These are phyloP conservation scores for Meghimatium bilineatum DNA, from an alignment of 2,888 invertebrate species.

Conservation along the genomic window DNA sequence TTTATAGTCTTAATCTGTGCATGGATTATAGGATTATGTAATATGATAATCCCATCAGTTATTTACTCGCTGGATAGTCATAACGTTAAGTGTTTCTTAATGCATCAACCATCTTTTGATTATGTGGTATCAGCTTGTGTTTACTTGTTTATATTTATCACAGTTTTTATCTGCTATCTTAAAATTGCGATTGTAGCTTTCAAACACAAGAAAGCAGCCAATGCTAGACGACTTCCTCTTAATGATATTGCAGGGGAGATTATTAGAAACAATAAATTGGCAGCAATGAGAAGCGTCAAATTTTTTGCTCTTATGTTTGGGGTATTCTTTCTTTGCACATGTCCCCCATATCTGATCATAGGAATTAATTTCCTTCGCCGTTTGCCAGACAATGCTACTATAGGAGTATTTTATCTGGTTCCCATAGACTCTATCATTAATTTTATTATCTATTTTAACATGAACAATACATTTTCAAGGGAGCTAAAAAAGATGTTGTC, in stretches of 20 bases:
- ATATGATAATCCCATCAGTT: neutral
- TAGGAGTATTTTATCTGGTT: neutral
- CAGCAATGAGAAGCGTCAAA: conserved; percentile 8
- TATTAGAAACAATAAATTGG: neutral
- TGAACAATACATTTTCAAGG: neutral
- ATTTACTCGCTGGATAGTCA: neutral
- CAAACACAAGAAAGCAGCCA: conserved; percentile 19
- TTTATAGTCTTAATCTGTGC: neutral
- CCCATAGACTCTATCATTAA: neutral
- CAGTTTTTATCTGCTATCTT: neutral
- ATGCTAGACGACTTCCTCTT: neutral
- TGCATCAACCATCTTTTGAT: neutral
- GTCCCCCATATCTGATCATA: neutral
- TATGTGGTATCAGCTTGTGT: neutral
- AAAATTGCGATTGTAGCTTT: conserved; percentile 7
- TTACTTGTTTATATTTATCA: neutral
- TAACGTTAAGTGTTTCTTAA: too few species aligned
- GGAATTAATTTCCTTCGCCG: neutral
- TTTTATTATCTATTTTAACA: neutral
- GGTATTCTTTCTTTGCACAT: neutral
- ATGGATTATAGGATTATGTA: neutral
- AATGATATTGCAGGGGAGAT: neutral
- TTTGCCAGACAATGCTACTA: neutral
- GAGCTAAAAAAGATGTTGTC: neutral
- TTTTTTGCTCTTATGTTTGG: conserved; percentile 27